Base-by-base conservation (phyloP, 2,888 invertebrate genomes). In the Galerucella calmariensis region DNA sequence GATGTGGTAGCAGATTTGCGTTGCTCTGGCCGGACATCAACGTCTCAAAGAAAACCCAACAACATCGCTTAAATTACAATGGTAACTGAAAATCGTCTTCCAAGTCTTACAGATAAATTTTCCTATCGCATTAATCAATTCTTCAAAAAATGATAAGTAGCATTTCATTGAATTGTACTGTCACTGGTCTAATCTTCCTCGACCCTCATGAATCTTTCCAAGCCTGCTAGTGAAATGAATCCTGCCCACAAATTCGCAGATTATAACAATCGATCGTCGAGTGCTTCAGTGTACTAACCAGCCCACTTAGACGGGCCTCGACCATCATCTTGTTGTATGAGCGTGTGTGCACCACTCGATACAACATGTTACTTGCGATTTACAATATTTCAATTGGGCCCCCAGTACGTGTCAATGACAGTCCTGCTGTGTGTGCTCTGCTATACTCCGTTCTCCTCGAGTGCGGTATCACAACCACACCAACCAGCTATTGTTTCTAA, bases 221-320 rank as follows among this genome's bases (percentile, higher is more conserved):
- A 79, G 83, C 82, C 84, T 85, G 85, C 84, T 83, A 84, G 84
- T 84, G 85, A 85, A 84, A 65, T 20, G 5, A 82, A 84, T 82
- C 83, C 81, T 82, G 81, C 78, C 83, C 81, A 82, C 81, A 70
- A 73, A 46, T 69, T 73, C 75, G 75, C 76, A 67, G 66, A 70
- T 75, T 75, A 73, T 68, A 72, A 66, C 69, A 65, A 67, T 53
- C 67, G 59, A 74, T 74, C 67, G 65, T 71, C 58, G 62, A 53
- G 51, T 53, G 65, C 35, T 66, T 58, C 59, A 41, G 14, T 53
- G 46, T 44, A 41, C 35, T 4, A 61, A 65, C 41, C 20, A 56
- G 44, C 66, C 72, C 59, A 66, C 72, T 72, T 72, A 59, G 67
- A 59, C 41, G 71, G 20, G n/a, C 24, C 65, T 71, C 56, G 65